Percentiles rank a stretch among this genome's conserved stretches.
These are phyloP conservation scores for Amphiprion ocellaris DNA, from an alignment of 2,113 vertebrate genomes.

Conservation along the genomic window DNA sequence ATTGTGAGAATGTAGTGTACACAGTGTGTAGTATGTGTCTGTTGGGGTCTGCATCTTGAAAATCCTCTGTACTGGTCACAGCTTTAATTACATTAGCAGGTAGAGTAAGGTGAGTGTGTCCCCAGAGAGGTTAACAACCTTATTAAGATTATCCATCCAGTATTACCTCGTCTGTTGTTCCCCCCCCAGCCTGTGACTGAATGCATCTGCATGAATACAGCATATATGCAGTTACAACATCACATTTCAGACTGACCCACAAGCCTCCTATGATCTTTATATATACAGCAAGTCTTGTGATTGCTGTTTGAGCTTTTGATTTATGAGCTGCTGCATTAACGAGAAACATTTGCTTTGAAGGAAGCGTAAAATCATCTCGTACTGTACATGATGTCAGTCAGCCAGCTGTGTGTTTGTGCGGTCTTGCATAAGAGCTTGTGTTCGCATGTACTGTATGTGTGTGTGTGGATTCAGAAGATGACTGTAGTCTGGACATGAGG, in stretches of 20 bases:
- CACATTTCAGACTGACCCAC: not conserved
- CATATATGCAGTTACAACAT: not conserved
- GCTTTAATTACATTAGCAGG: conserved; percentile 37
- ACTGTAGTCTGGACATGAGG: conserved; percentile 38
- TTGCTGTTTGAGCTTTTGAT: not conserved
- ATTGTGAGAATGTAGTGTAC: too few relatives aligned
- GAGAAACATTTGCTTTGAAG: not conserved
- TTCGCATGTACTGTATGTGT: conserved; percentile 1
- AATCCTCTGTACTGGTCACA: not conserved
- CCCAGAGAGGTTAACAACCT: conserved; percentile 26
- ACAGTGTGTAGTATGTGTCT: not conserved
- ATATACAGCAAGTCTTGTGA: not conserved
- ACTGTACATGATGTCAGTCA: not conserved
- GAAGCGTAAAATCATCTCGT: not conserved
- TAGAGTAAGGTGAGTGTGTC: not conserved
- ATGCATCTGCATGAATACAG: not conserved
- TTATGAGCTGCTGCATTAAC: not conserved
- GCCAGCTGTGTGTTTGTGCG: conserved; percentile 26
- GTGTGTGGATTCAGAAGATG: conserved; percentile 35
- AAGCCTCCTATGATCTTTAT: not conserved
- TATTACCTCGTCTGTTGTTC: not conserved
- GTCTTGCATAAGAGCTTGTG: conserved; percentile 21
- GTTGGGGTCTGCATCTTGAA: not conserved
- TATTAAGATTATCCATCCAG: conserved; percentile 28
- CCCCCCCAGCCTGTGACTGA: not conserved